Evolutionary conservation across 2,113 vertebrate genomes (phyloP), one percentile per base, ranked within the genome.

Genomic region (Mesembrinibis cayennensis): DNA sequence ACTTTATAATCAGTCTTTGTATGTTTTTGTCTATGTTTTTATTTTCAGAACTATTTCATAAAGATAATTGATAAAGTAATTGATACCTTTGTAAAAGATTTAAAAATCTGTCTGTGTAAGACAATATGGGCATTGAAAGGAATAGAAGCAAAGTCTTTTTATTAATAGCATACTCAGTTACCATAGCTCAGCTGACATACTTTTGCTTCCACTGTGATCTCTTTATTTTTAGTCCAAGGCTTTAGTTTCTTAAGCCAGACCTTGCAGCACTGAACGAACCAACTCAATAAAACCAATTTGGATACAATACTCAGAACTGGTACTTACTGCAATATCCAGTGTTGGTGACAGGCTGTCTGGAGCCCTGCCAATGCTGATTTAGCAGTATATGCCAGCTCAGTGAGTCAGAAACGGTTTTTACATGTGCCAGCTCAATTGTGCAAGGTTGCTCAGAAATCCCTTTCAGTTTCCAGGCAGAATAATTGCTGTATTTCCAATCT

Each of bases 331-430:
- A 98, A 97, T 97, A 98, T 94, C 98, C 97, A 98, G 95, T 97
- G 97, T 65, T 97, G 96, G 97, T 98, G 97, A 98, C 98, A 98
- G 97, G 98, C 97, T 97, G 94, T 83, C 93, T 98, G 97, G 98
- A 98, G 93, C 82, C 77, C 87, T 96, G 98, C 98, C 98, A 98
- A 78, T 97, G 98, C 98, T 98, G 98, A 98, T 98, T 96, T 97
- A 98, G 98, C 98, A 98, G 95, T 97, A 97, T 96, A 98, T 98
- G 98, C 97, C 98, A 98, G 94, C 98, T 98, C 98, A 97, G 45
- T 97, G 97, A 98, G 97, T 98, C 98, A 98, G 98, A 98, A 98
- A 98, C 93, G 94, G 95, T 97, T 97, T 97, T 98, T 81, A 97
- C 95, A 97, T 97, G 97, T 97, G 97, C 98, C 97, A 98, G 92